A percentile compares a stretch with the other conserved stretches of the same genome.
phyloP scores from a whole-genome alignment of 2,113 vertebrate species.

The Labeo rohita region DNA sequence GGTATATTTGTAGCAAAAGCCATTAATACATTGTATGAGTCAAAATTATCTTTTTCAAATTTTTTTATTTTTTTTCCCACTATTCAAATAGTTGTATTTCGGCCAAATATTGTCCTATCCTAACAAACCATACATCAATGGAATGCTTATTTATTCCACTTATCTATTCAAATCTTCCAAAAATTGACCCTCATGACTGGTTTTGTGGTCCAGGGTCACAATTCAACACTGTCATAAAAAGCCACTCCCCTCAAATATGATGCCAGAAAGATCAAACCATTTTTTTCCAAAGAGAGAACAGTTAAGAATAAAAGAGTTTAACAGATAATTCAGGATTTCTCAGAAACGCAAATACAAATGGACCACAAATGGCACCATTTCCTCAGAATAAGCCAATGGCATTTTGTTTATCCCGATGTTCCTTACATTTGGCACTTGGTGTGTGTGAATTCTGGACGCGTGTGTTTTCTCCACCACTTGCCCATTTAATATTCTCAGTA shows the following conservation, averaged over 20 bases:
- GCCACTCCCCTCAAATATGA: neutral
- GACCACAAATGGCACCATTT: neutral
- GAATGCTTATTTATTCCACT: no score
- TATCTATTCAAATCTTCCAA: no score
- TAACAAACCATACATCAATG: no score
- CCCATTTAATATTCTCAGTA: slow-evolving; percentile 8
- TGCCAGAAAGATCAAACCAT: neutral
- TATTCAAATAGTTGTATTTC: no score
- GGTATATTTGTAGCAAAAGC: no score
- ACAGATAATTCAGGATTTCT: neutral
- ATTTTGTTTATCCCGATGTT: neutral
- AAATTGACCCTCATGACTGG: no score
- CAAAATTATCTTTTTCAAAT: no score
- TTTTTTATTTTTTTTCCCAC: no score
- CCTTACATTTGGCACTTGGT: neutral
- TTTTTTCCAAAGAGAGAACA: no score
- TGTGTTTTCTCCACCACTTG: neutral
- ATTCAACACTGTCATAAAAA: neutral
- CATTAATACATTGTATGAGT: no score
- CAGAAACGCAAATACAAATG: neutral
- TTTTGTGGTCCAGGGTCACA: no score
- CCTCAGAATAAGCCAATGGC: neutral
- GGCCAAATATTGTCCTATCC: no score
- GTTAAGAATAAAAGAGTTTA: neutral
- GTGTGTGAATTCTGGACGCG: neutral